A percentile compares a stretch with the other conserved stretches of the same genome.
Conservation (phyloP, 2,888 invertebrate genomes). For the Acleris cristana region DNA sequence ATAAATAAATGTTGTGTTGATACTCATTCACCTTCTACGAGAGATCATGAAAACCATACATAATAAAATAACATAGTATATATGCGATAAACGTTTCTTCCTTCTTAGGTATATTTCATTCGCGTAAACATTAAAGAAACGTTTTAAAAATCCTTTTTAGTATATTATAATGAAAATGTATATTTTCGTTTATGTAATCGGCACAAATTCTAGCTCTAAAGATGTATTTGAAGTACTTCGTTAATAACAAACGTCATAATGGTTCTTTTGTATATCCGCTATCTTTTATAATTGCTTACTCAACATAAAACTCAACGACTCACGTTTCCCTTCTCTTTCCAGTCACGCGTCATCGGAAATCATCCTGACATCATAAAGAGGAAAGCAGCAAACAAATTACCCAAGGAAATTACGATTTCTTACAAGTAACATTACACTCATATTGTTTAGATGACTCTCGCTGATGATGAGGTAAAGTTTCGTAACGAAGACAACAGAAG, state of each 20-base stretch:
- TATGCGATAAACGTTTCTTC: no score
- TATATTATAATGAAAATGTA: no score
- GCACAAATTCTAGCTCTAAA: no score
- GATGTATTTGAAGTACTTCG: no score
- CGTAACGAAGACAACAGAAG: constrained; percentile 14
- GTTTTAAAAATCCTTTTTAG: no score
- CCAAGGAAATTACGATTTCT: constrained; percentile 33
- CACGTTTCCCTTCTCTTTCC: constrained; percentile 25
- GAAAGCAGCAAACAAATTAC: constrained; percentile 34
- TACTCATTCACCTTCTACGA: no score
- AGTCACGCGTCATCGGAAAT: constrained; percentile 31
- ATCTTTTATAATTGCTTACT: background rate
- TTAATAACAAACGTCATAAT: background rate
- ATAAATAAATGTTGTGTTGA: no score
- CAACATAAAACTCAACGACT: constrained; percentile 18
- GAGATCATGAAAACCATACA: no score
- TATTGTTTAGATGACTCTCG: constrained; percentile 14
- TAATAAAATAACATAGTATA: no score
- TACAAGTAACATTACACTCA: constrained; percentile 20
- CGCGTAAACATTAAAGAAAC: no score
- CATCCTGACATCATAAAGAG: constrained; percentile 36
- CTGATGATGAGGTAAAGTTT: constrained; percentile 6
- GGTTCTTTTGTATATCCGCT: background rate
- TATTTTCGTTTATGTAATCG: no score
- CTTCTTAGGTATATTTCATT: no score